Evolutionary conservation across 2,797 vertebrate genomes (phyloP), one percentile per base, ranked within the genome.

Genomic region (Sylvilagus floridanus): DNA sequence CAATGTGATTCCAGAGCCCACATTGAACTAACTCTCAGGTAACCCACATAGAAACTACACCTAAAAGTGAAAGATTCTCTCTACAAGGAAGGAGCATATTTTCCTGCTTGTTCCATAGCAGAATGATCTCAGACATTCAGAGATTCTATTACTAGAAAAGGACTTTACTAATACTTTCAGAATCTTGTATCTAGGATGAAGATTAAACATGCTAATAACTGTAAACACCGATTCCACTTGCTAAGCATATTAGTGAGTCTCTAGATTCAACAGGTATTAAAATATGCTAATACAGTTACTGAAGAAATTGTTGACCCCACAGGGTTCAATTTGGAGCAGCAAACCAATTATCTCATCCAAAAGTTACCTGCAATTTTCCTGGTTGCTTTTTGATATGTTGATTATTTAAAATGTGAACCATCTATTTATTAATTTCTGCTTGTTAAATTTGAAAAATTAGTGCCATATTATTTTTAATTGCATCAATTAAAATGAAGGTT

Each of bases 211-310:
- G 92, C 83, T 96, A 96, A 97, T 95, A 94, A 87, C 50, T 78
- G 19, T 88, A 96, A 96, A 77, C 92, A 94, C 84, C 68, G 96
- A 86, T 96, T 93, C 83, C 85, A 96, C 94, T 96, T 94, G 84
- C 94, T 96, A 93, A 95, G 35, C 71, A 65, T 95, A 96, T 96
- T 94, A 96, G 84, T 92, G 75, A 90, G 72, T 93, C 90, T 95
- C 84, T 90, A 88, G 84, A 90, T 95, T 97, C 96, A 97, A 97
- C 92, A 97, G 94, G 96, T 96, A 97, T 97, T 96, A 96, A 96
- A 97, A 96, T 96, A 97, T 97, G 96, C 92, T 97, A 93, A 95
- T 97, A 79, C 50, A 63, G 83, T 91, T 95, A 94, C 83, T 96
- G 88, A 92, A 94, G 93, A 95, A 95, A 97, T 89, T 93, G 92